These are phyloP conservation scores for Philereme transversata DNA, from an alignment of 2,888 invertebrate genomes.

Conservation along the genomic window DNA sequence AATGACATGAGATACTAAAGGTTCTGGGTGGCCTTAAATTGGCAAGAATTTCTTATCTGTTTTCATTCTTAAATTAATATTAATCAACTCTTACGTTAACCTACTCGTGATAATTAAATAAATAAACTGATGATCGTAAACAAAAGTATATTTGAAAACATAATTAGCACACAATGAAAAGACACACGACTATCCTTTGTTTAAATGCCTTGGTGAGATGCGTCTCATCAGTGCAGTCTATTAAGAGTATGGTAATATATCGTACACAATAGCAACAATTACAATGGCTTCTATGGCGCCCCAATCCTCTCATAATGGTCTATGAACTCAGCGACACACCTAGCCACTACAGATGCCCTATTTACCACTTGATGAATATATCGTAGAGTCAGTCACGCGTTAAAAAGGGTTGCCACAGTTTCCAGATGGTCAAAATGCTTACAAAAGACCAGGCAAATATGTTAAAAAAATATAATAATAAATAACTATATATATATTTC, in stretches of 20 bases:
- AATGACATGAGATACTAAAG: neutral
- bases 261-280: conserved; percentile 55
- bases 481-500: too few relatives aligned
- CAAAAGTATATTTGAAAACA: conserved; percentile 28
- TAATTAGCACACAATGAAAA: conserved; percentile 52
- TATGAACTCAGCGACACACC: conserved; percentile 64
- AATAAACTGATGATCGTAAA: neutral
- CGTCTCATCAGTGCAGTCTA: conserved; percentile 20
- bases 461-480: neutral
- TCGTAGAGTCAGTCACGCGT: conserved; percentile 57
- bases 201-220: conserved; percentile 43
- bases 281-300: conserved; percentile 64
- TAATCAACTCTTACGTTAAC: too few relatives aligned
- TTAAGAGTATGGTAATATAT: conserved; percentile 52
- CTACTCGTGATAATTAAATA: neutral
- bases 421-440: conserved; percentile 12
- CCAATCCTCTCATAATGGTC: conserved; percentile 58
- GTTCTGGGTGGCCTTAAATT: neutral
- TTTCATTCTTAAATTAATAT: too few relatives aligned
- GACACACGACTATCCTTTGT: conserved; percentile 42
- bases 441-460: neutral
- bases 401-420: conserved; percentile 26
- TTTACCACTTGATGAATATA: conserved; percentile 51
- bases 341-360: conserved; percentile 58
- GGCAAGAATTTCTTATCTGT: neutral